Evolutionary conservation across 23 tunicate genomes (phyloP).

Genomic region (Ciona savignyi): DNA sequence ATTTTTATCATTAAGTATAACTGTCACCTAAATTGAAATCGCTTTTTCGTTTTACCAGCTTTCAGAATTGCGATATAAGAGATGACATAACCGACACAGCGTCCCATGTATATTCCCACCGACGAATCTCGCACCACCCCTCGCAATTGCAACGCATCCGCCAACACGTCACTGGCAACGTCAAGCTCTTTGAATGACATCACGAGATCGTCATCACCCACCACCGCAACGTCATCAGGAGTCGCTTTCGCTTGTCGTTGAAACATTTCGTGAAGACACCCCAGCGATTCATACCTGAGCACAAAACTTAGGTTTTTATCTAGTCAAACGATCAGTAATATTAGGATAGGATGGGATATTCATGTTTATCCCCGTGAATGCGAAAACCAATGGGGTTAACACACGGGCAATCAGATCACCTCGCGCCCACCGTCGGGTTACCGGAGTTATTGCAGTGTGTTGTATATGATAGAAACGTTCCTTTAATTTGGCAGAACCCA

Average conservation of each 20-base stretch:
- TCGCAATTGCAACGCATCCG: conserved; percentile 17
- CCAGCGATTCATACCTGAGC: conserved; percentile 61
- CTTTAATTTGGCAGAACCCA: too few species aligned
- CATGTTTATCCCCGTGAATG: too few species aligned
- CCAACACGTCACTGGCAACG: conserved; percentile 54
- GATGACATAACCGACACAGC: conserved; percentile 77
- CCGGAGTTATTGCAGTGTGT: too few species aligned
- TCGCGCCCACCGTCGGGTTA: too few species aligned
- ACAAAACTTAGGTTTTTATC: too few species aligned
- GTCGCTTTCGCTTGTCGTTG: conserved; percentile 34
- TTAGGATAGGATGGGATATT: too few species aligned
- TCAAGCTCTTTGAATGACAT: conserved; percentile 54
- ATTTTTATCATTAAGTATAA: neutral
- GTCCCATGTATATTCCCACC: conserved; percentile 88
- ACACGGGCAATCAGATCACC: too few species aligned
- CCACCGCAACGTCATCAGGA: conserved; percentile 56
- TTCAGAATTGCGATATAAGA: conserved; percentile 82
- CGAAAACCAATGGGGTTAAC: too few species aligned
- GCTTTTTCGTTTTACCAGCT: conserved; percentile 77
- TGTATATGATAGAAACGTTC: too few species aligned
- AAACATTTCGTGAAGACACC: conserved; percentile 80
- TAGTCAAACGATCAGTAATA: too few species aligned
- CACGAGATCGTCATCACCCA: conserved; percentile 11
- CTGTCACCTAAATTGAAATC: too few species aligned
- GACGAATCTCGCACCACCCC: conserved; percentile 48